Base-by-base conservation (phyloP, 2,797 vertebrate species). In the Coregonus sp. region DNA sequence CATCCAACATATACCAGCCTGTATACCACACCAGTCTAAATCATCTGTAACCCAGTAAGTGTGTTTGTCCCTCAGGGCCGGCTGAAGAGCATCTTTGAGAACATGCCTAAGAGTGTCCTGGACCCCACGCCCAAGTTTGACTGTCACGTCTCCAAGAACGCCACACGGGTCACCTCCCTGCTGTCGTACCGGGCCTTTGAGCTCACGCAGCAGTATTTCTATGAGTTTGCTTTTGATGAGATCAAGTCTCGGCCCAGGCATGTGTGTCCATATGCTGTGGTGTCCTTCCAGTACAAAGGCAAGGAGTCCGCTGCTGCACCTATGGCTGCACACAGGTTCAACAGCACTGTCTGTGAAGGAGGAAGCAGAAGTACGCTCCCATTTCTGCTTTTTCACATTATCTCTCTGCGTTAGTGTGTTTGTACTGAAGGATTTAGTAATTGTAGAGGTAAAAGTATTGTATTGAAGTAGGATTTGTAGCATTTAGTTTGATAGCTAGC, bases 161-260 rank as follows among this genome's bases (percentile, higher is more conserved):
- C 93, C 81, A 95, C 89, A 82, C 94, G 95, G 90, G 94, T 99
- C 72, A 97, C 91, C 5, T 97, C 97, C n/a, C 79, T 98, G 90
- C 91, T 97, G 89, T 95, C 94, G 1, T 99, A 99, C 80, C 92
- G 97, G 91, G 97, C 97, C 25, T 99, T 97, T 37, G 97, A 99
- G 83, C 95, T 95, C 83, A 98, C 97, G 29, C 98, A 99, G 98
- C 98, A 97, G 96, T 99, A 97, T 87, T 98, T 98, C 85, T 99
- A 97, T 72, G 98, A 99, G 91, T 99, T 98, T 77, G 92, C 94
- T 2, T 98, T 98, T 87, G 96, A 98, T 79, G 96, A 98, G 85
- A 95, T 98, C 90, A 96, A 95, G 73, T 91, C 91, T 37, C 95
- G 97, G 85, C 98, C 97, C 75, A 94, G 98, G 76, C 98, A 99